Percentiles rank a stretch among this genome's conserved stretches.
Evolutionary conservation across 2,888 invertebrate species (phyloP).

Genomic region (Tiliacea citrago): DNA sequence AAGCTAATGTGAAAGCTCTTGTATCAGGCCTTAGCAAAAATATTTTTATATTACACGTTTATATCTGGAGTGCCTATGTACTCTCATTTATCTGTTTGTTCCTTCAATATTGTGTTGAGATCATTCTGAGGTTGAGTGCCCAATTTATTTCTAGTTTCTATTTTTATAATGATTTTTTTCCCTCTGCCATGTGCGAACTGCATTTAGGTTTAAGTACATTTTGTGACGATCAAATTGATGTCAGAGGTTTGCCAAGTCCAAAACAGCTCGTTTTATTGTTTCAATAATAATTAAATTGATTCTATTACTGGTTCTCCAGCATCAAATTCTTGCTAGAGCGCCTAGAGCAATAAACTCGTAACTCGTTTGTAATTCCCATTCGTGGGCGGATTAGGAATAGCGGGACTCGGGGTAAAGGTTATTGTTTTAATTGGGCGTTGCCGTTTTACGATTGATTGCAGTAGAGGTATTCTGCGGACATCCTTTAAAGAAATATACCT

Average conservation of each 20-base stretch:
- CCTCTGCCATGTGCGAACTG: neutral
- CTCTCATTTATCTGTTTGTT: neutral
- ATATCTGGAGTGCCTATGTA: neutral
- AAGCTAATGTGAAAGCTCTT: neutral
- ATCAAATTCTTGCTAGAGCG: constrained; percentile 16
- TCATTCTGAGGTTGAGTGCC: neutral
- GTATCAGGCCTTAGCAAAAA: neutral
- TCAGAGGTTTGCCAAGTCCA: neutral
- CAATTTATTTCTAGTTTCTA: neutral
- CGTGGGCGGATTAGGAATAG: constrained; percentile 41
- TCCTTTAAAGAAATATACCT: constrained; percentile 7
- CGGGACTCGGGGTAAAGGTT: constrained; percentile 41
- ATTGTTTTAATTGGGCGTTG: constrained; percentile 37
- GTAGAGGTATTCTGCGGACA: constrained; percentile 9
- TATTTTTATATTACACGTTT: neutral
- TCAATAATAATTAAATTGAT: constrained; percentile 6
- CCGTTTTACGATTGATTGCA: constrained; percentile 25
- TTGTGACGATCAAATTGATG: neutral
- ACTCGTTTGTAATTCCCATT: constrained; percentile 30
- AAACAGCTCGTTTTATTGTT: neutral
- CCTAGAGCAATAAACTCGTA: constrained; percentile 28
- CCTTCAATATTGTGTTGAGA: neutral
- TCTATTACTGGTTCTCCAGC: neutral
- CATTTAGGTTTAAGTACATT: neutral
- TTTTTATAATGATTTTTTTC: neutral